A percentile compares a stretch with the other conserved stretches of the same genome.
Evolutionary conservation across 2,113 vertebrate species (phyloP).

Genomic region (Danio rerio): DNA sequence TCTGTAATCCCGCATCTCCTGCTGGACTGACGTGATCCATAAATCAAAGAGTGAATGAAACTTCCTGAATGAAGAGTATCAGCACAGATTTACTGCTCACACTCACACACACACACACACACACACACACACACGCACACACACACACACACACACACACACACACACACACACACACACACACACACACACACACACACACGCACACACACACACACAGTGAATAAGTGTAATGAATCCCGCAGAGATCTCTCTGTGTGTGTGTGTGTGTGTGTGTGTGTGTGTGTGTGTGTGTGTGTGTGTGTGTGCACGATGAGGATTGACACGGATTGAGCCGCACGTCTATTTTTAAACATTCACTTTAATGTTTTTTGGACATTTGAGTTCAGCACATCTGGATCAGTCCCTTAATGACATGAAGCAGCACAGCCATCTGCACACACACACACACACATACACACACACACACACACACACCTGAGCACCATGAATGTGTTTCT

Average conservation of each 20-base stretch:
- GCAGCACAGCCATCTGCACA: background rate
- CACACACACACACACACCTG: background rate
- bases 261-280: background rate
- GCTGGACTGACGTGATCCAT: too few relatives aligned
- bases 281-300: background rate
- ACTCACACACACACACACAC: background rate
- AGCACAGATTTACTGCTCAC: background rate
- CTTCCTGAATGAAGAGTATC: too few relatives aligned
- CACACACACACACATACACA: background rate
- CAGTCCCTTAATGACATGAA: background rate
- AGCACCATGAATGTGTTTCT: too few relatives aligned
- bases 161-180: background rate
- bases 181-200: background rate
- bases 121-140: background rate
- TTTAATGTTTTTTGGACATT: conserved; percentile 4
- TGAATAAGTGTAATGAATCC: background rate
- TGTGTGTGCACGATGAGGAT: too few relatives aligned
- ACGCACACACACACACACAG: background rate
- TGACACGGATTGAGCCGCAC: background rate
- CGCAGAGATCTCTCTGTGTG: background rate
- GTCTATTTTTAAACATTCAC: conserved; percentile 23
- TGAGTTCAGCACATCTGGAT: conserved; percentile 17
- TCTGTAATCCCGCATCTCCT: too few relatives aligned
- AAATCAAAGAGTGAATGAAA: too few relatives aligned
- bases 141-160: background rate